These are phyloP conservation scores for Scaptomyza tumidula DNA, from an alignment of 2,888 invertebrate species.

Conservation along the genomic window DNA sequence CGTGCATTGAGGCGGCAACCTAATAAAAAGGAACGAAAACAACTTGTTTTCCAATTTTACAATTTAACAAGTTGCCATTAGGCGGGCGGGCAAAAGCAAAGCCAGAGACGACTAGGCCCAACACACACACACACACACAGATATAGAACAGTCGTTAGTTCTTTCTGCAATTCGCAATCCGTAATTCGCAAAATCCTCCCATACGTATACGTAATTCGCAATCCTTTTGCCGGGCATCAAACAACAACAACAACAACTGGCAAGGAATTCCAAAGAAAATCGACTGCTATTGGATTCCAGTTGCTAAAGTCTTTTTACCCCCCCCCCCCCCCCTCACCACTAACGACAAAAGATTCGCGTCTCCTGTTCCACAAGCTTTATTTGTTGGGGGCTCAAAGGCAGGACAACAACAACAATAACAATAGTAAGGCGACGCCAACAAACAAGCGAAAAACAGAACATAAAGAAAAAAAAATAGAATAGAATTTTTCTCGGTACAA, in stretches of 20 bases:
- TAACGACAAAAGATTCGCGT: slow-evolving; percentile 22
- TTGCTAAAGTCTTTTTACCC: slow-evolving; percentile 26
- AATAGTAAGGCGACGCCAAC: slow-evolving; percentile 48
- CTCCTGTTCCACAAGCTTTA: slow-evolving; percentile 36
- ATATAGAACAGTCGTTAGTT: slow-evolving; percentile 63
- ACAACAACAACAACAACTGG: slow-evolving; percentile 37
- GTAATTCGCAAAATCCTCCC: slow-evolving; percentile 14
- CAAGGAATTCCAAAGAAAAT: slow-evolving; percentile 75
- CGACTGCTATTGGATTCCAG: slow-evolving; percentile 78
- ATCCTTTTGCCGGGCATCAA: slow-evolving; percentile 72
- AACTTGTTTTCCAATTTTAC: slow-evolving; percentile 84
- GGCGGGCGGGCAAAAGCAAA: slow-evolving; percentile 32
- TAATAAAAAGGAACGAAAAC: slow-evolving; percentile 83
- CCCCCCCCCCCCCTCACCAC: background rate
- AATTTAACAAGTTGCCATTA: slow-evolving; percentile 83
- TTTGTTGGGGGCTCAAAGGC: slow-evolving; percentile 40
- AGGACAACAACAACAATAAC: slow-evolving; percentile 33
- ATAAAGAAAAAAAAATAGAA: slow-evolving; percentile 24
- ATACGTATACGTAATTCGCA: slow-evolving; percentile 56
- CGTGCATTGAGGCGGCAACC: slow-evolving; percentile 77
- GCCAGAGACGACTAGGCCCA: background rate
- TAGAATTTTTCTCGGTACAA: slow-evolving; percentile 75
- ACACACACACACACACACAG: background rate
- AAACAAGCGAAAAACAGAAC: slow-evolving; percentile 14
- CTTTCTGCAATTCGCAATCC: slow-evolving; percentile 32